phyloP scores from a whole-genome alignment of 1,140 invertebrate species.

The Coelopa frigida region DNA sequence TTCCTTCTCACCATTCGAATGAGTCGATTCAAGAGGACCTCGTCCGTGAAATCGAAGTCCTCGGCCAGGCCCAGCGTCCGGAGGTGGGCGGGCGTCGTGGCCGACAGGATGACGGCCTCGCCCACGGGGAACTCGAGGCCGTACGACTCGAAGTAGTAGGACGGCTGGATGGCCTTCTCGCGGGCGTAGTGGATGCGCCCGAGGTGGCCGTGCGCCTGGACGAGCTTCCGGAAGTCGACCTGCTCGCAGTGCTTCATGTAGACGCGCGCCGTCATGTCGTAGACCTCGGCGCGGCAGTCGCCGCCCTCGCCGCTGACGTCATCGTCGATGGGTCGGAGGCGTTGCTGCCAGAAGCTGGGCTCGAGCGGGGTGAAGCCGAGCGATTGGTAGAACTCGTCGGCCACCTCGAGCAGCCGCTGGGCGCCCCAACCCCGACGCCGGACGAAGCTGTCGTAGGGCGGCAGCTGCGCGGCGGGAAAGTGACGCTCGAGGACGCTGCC shows the following conservation, averaged over 20 bases:
- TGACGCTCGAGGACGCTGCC: constrained; percentile 34
- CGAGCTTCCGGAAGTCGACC: constrained; percentile 34
- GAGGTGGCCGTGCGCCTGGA: constrained; percentile 65
- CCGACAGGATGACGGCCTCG: constrained; percentile 58
- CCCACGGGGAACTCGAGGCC: constrained; percentile 64
- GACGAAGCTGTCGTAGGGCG: constrained; percentile 33
- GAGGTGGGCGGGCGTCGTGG: constrained; percentile 53
- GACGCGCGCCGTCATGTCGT: constrained; percentile 32
- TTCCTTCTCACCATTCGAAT: constrained; percentile 47
- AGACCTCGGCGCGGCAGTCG: constrained; percentile 35
- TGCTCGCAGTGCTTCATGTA: constrained; percentile 40
- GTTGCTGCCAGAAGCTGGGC: constrained; percentile 26
- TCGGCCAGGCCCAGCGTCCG: constrained; percentile 23
- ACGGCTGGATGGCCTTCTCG: constrained; percentile 56
- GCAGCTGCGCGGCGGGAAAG: constrained; percentile 27
- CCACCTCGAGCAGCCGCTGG: constrained; percentile 26
- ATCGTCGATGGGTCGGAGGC: constrained; percentile 25
- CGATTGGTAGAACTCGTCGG: constrained; percentile 33
- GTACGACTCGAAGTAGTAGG: constrained; percentile 49
- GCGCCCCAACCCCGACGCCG: constrained; percentile 15
- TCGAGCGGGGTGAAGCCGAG: constrained; percentile 26
- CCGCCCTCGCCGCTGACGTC: constrained; percentile 30
- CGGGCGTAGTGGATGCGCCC: constrained; percentile 66
- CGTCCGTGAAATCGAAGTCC: constrained; percentile 22
- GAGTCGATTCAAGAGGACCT: constrained; percentile 44